These are phyloP conservation scores for Tautogolabrus adspersus DNA, from an alignment of 2,113 vertebrate genomes.

Conservation along the genomic window DNA sequence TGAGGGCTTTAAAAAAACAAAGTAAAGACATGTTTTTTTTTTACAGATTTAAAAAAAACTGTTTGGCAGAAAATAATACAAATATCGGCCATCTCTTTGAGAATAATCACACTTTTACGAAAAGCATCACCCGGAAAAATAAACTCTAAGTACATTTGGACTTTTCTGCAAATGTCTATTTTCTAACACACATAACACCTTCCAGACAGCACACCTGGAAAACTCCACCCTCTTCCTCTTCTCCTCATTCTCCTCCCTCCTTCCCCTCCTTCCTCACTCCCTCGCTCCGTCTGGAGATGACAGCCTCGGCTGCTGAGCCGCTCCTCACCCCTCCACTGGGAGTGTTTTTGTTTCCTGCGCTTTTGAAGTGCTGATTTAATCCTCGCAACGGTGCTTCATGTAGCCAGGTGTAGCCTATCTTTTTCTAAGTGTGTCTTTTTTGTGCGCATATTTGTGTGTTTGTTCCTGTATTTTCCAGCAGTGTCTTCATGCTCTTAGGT, in stretches of 20 bases:
- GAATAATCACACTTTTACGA: constrained; percentile 9
- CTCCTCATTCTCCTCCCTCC: constrained; percentile 48
- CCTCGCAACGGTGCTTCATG: constrained; percentile 76
- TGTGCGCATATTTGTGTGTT: constrained; percentile 42
- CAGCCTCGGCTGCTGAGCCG: constrained; percentile 72
- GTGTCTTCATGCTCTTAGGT: constrained; percentile 41
- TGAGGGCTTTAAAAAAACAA: too few species aligned
- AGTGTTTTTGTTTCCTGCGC: constrained; percentile 80
- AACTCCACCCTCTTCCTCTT: constrained; percentile 65
- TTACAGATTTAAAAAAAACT: too few species aligned
- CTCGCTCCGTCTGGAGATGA: constrained; percentile 72
- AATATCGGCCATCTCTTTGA: constrained; percentile 14
- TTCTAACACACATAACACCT: constrained; percentile 48
- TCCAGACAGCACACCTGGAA: constrained; percentile 70
- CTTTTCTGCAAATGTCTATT: constrained; percentile 12
- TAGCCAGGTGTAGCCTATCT: constrained; percentile 80
- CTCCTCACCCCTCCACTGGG: constrained; percentile 77
- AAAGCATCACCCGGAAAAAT: constrained; percentile 2
- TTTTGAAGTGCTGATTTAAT: constrained; percentile 87
- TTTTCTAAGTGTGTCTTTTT: constrained; percentile 66
- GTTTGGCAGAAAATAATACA: background rate
- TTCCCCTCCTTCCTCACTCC: constrained; percentile 41
- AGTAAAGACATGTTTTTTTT: too few species aligned
- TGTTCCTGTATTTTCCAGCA: constrained; percentile 36
- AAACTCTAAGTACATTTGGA: constrained; percentile 12